Base-by-base conservation (phyloP, 2,797 vertebrate genomes). In the Merluccius polli region DNA sequence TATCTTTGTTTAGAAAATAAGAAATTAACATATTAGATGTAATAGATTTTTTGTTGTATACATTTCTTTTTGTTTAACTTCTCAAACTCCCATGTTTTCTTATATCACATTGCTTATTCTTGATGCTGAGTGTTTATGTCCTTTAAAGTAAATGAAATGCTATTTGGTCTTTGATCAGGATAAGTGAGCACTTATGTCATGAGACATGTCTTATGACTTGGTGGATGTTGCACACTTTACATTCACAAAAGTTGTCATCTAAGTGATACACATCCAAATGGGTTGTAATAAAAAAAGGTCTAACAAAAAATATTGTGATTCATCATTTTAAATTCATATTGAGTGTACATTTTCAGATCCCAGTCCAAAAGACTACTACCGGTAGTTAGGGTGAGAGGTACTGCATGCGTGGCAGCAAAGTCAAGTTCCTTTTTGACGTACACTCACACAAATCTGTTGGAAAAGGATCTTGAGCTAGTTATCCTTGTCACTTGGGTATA, bases 111-210 rank as follows among this genome's bases (percentile, higher is more conserved):
- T 33, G 5, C 52, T 68, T 70, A 3, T n/a, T 70, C 76, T 76
- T 79, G 78, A 78, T 77, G 30, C 71, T 29, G n/a, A 29, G 69
- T 77, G 72, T 73, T 81, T 82, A 3, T 71, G 73, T 52, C 29
- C n/a, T 75, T 38, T 59, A 27, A 65, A 65, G 16, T 69, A 41
- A 41, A 41, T 68, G 3, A 36, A 65, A 72, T 27, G n/a, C 24
- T 35, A 63, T 16, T 13, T 48, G 27, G n/a, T 63, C 52, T 73
- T 48, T 73, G 18, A 63, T 7, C 33, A 36, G 59, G 13, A 36
- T 77, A 13, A 21, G 71, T 76, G 18, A 72, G 27, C 2, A 9
- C 72, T 75, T n/a, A 59, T n/a, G 59, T 27, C 24, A 65, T 65
- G 27, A 27, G 2, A 27, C 59, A 24, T 59, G 44, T 48, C 52